Conservation (phyloP, 2,113 vertebrate species). For the Osmerus mordax region DNA sequence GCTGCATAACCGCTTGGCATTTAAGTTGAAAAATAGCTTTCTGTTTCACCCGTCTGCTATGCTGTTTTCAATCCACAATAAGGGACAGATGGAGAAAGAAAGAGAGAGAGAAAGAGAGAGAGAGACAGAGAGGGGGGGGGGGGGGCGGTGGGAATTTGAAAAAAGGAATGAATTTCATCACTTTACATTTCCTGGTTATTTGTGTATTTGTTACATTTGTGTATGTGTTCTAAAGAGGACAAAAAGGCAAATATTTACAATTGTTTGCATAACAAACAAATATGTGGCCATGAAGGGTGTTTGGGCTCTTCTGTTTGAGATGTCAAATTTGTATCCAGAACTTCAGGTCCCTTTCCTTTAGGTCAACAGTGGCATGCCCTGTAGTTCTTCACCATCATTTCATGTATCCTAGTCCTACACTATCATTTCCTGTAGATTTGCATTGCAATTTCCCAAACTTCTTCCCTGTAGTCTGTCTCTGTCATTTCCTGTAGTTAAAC, state of each 20-base stretch:
- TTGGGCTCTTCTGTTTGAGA: no score
- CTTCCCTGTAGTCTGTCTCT: no score
- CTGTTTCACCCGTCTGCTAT: slow-evolving; percentile 93
- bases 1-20: slow-evolving; percentile 97
- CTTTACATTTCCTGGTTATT: neutral
- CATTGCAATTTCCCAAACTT: no score
- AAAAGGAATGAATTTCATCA: slow-evolving; percentile 20
- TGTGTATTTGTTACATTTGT: no score
- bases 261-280: no score
- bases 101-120: neutral
- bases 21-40: slow-evolving; percentile 99
- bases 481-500: no score
- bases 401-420: neutral
- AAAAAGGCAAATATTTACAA: neutral
- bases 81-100: slow-evolving; percentile 40
- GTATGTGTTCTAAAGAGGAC: neutral
- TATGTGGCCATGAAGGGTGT: no score
- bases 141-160: slow-evolving; percentile 44
- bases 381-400: no score
- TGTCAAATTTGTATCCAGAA: no score
- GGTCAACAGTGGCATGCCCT: no score
- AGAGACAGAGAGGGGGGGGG: slow-evolving; percentile 34
- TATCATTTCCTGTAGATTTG: no score
- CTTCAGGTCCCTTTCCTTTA: no score
- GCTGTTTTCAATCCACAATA: slow-evolving; percentile 88